Percentiles rank a stretch among this genome's conserved stretches.
Evolutionary conservation across 2,797 vertebrate genomes (phyloP).

Genomic region (Eutrigla gurnardus): DNA sequence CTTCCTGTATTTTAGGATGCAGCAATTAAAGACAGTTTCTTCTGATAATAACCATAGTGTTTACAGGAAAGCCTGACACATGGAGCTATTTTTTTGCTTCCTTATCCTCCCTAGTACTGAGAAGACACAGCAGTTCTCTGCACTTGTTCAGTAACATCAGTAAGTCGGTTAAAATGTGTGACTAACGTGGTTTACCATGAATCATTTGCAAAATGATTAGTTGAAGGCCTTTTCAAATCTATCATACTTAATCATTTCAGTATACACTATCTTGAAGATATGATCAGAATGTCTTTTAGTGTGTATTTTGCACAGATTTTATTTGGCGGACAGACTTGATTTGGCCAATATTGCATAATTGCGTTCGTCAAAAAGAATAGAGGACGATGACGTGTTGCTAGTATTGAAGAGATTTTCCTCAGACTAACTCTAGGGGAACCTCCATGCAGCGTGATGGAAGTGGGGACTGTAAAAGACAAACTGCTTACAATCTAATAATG

Average conservation of each 20-base stretch:
- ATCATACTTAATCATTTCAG: background rate
- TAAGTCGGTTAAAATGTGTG: background rate
- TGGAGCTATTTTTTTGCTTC: conserved; percentile 21
- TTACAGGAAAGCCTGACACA: background rate
- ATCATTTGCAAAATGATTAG: background rate
- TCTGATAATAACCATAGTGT: background rate
- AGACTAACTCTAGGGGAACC: background rate
- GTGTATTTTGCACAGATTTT: background rate
- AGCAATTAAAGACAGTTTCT: background rate
- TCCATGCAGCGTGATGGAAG: background rate
- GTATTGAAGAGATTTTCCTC: background rate
- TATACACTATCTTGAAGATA: background rate
- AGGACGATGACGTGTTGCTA: conserved; percentile 1
- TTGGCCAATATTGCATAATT: background rate
- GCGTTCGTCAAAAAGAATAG: background rate
- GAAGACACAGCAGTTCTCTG: conserved; percentile 15
- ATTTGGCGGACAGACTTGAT: background rate
- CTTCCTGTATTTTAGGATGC: conserved; percentile 70
- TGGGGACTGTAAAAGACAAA: background rate
- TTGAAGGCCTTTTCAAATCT: background rate
- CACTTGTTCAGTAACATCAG: background rate
- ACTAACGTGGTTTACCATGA: background rate
- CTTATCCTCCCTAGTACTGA: background rate
- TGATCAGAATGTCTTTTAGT: background rate
- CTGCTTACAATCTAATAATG: background rate